These are phyloP conservation scores for Coracopsis vasa DNA, from an alignment of 2,113 vertebrate species.

Conservation along the genomic window DNA sequence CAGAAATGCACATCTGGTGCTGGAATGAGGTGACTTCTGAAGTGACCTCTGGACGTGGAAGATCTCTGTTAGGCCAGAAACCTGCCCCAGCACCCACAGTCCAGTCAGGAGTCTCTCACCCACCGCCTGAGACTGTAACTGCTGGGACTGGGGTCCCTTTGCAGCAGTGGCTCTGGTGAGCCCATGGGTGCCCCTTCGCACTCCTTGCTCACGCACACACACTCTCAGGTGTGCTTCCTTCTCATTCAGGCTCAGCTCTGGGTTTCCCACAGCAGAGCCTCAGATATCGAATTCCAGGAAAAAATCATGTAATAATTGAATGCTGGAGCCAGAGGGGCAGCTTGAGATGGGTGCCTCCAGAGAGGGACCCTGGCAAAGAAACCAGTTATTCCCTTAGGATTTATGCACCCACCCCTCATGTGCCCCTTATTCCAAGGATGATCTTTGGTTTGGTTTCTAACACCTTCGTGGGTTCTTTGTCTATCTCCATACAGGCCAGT, in stretches of 20 bases:
- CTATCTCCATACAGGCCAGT: background rate
- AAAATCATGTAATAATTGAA: background rate
- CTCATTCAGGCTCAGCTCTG: background rate
- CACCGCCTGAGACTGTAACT: background rate
- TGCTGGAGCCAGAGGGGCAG: background rate
- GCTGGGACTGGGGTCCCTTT: background rate
- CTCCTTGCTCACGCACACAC: background rate
- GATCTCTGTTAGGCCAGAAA: background rate
- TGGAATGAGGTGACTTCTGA: too few species aligned
- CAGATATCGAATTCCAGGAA: background rate
- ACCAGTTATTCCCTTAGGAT: background rate
- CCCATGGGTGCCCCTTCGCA: background rate
- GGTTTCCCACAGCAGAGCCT: background rate
- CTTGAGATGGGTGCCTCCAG: background rate
- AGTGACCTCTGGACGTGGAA: background rate
- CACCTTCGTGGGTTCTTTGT: background rate
- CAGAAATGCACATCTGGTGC: background rate
- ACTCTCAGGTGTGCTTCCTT: background rate
- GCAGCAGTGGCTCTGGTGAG: background rate
- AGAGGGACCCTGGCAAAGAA: background rate
- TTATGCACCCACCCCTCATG: background rate
- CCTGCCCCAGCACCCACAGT: background rate
- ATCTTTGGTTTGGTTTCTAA: background rate
- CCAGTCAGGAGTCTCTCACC: background rate
- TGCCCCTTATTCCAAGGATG: background rate